A percentile compares a stretch with the other conserved stretches of the same genome.
Evolutionary conservation across 1,140 invertebrate species (phyloP).

Genomic region (Cheumatopsyche charites): DNA sequence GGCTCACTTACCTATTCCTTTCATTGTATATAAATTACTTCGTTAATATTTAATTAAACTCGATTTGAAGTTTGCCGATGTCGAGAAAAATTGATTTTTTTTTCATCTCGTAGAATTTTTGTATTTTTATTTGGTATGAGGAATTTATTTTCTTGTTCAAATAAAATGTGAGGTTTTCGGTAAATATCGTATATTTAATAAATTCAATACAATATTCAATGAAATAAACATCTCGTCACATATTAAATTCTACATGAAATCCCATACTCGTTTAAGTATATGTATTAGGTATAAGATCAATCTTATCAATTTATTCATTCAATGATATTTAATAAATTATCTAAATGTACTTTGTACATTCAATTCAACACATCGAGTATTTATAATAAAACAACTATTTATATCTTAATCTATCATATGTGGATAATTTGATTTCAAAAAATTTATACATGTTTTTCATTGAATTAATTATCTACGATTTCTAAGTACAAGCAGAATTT

Average conservation of each 20-base stretch:
- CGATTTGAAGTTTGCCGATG: constrained; percentile 1
- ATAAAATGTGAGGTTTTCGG: constrained; percentile 2
- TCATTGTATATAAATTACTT: constrained; percentile 23
- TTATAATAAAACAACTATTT: constrained; percentile 12
- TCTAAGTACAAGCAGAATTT: constrained; percentile 20
- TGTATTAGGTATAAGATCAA: neutral
- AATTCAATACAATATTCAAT: constrained; percentile 26
- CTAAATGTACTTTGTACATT: constrained; percentile 31
- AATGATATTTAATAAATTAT: constrained; percentile 30
- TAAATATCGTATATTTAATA: constrained; percentile 31
- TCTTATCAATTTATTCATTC: constrained; percentile 19
- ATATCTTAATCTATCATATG: constrained; percentile 2
- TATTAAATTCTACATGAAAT: constrained; percentile 30
- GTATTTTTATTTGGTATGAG: neutral
- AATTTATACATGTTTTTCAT: neutral
- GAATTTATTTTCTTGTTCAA: neutral
- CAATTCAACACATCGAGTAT: constrained; percentile 24
- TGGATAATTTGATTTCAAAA: neutral
- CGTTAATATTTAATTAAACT: neutral
- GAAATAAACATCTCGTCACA: constrained; percentile 31
- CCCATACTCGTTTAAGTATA: neutral
- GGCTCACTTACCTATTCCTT: neutral
- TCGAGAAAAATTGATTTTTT: too few relatives aligned
- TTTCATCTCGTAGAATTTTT: neutral
- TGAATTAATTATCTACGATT: constrained; percentile 8